Conservation (phyloP, 2,113 vertebrate species). For the Alces alces region DNA sequence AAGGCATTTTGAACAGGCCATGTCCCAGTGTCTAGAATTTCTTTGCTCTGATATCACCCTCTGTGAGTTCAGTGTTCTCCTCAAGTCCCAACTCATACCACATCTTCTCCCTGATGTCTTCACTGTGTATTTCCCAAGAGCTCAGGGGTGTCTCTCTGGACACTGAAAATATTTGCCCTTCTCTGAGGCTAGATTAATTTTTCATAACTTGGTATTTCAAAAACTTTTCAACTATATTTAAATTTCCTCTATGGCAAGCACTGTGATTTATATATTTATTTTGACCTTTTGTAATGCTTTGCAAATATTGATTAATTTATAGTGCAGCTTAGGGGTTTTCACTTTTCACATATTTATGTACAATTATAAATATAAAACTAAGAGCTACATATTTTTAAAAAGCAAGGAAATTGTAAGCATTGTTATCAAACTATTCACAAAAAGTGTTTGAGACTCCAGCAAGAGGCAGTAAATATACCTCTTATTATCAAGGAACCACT, state of each 20-base stretch:
- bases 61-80: neutral
- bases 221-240: neutral
- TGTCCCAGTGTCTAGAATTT: neutral
- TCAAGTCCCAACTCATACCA: neutral
- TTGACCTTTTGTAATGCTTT: neutral
- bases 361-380: neutral
- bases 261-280: neutral
- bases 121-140: neutral
- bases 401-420: neutral
- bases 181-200: neutral
- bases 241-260: neutral
- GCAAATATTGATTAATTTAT: neutral
- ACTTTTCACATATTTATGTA: neutral
- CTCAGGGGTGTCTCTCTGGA: neutral
- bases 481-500: constrained; percentile 37
- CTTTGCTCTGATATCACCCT: neutral
- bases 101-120: neutral
- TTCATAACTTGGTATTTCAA: neutral
- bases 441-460: neutral
- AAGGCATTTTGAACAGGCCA: neutral
- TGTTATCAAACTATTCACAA: neutral
- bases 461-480: neutral
- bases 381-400: neutral
- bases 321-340: neutral
- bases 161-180: neutral